phyloP scores from a whole-genome alignment of 2,113 vertebrate genomes.

The Lycocorax pyrrhopterus region DNA sequence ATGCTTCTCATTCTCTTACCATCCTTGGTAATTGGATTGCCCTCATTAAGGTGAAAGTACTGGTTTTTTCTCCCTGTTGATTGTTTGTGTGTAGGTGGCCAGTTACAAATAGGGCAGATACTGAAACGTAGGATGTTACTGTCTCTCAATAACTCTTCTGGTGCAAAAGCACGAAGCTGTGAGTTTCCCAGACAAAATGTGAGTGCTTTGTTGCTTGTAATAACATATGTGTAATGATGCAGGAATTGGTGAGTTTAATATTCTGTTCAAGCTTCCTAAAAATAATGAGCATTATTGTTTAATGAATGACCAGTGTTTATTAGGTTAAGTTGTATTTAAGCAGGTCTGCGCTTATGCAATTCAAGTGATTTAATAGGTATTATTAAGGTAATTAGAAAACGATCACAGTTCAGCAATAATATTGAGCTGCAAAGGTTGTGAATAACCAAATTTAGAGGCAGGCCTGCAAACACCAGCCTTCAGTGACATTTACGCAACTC shows the following conservation, averaged over 20 bases:
- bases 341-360: slow-evolving; percentile 68
- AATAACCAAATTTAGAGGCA: slow-evolving; percentile 80
- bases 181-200: slow-evolving; percentile 1
- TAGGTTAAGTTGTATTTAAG: slow-evolving; percentile 80
- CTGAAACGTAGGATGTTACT: not conserved
- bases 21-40: slow-evolving; percentile 70
- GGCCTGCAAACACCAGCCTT: slow-evolving; percentile 72
- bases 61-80: slow-evolving; percentile 39
- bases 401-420: slow-evolving; percentile 80
- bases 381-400: slow-evolving; percentile 84
- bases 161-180: not conserved
- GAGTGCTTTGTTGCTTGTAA: slow-evolving; percentile 35
- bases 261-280: slow-evolving; percentile 59
- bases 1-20: slow-evolving; percentile 65
- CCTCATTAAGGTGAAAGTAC: slow-evolving; percentile 64
- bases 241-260: slow-evolving; percentile 44
- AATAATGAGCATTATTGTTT: slow-evolving; percentile 64
- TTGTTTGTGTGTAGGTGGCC: slow-evolving; percentile 50
- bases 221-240: slow-evolving; percentile 30
- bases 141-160: slow-evolving; percentile 1
- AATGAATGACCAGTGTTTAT: slow-evolving; percentile 76
- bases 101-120: slow-evolving; percentile 52
- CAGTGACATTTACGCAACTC: slow-evolving; percentile 76
- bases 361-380: slow-evolving; percentile 80
- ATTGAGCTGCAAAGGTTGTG: slow-evolving; percentile 78